Percentiles rank a stretch among this genome's conserved stretches.
Evolutionary conservation across 2,113 vertebrate genomes (phyloP).

Genomic region (Neodon shergylaensis): DNA sequence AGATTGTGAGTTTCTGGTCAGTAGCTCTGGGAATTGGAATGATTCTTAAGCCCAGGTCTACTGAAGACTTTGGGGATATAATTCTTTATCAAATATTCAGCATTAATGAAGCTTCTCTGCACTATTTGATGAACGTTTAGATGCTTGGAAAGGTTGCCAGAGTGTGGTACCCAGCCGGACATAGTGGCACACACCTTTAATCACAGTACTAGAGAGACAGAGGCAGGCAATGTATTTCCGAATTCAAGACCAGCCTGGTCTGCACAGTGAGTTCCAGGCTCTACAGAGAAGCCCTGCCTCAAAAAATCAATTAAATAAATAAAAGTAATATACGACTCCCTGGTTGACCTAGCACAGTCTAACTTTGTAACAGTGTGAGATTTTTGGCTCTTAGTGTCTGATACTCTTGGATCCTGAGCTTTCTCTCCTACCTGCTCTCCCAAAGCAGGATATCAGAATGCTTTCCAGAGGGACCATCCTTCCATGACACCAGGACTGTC

Average conservation of each 20-base stretch:
- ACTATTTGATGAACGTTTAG: constrained; percentile 2
- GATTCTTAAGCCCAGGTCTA: background rate
- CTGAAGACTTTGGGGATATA: constrained; percentile 12
- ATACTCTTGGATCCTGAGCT: constrained; percentile 18
- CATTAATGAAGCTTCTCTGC: background rate
- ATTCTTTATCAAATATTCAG: constrained; percentile 6
- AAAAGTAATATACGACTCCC: background rate
- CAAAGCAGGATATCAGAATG: constrained; percentile 2
- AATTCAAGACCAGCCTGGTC: background rate
- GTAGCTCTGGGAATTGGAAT: constrained; percentile 50
- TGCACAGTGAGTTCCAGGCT: background rate
- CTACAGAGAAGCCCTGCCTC: background rate
- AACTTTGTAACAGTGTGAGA: constrained; percentile 46
- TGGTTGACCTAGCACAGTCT: background rate
- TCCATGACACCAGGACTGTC: background rate
- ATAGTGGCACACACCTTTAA: background rate
- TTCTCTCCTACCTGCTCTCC: constrained; percentile 34
- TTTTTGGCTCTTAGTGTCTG: constrained; percentile 19
- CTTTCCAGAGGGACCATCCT: constrained; percentile 38
- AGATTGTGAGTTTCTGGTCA: constrained; percentile 53
- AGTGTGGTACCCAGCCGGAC: background rate
- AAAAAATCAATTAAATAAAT: background rate
- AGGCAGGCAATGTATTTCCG: background rate
- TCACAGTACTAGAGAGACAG: background rate
- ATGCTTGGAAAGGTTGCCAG: constrained; percentile 13